Base-by-base conservation (phyloP, 2,888 invertebrate species). In the Caenorhabditis plicata region DNA sequence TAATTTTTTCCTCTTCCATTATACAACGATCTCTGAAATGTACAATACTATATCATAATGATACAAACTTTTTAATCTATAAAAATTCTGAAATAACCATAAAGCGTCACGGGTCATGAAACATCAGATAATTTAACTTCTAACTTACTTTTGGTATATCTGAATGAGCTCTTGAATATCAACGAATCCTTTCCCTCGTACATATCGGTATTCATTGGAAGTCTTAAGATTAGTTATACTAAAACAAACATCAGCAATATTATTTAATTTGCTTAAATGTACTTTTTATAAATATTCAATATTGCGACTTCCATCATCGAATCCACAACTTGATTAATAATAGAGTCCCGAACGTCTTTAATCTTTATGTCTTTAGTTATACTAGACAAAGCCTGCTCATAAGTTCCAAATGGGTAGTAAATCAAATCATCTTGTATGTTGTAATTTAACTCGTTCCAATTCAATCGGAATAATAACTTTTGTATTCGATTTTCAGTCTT, bases 391-490 rank as follows among this genome's bases (percentile, higher is more conserved):
- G 56, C 26, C 2, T 25, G 15, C 4, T 41, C 22, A 23, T 61
- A 61, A n/a, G 33, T 53, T 31, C 49, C 43, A 7, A 52, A 40
- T 38, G 64, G 64, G 15, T 43, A 54, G 0, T 35, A 7, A 2
- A 46, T 60, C 3, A 46, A 25, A 1, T n/a, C 13, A 4, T 40
- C 20, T 0, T 20, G 8, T 4, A 8, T 40, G 26, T 15, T 8
- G 20, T 36, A 39, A 15, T 17, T 43, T 27, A 50, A 26, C n/a
- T 57, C 53, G 17, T 42, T 31, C 51, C 44, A 62, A 29, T 53
- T 42, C n/a, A 65, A 45, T 38, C 25, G 43, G 20, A 65, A 61
- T 0, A 65, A 22, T 25, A 51, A 65, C 5, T 54, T 31, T n/a
- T 46, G 41, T 8, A 65, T 25, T 23, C 64, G 22, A 5, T 36